These are phyloP conservation scores for Poecile atricapillus DNA, from an alignment of 2,113 vertebrate species.

Conservation along the genomic window DNA sequence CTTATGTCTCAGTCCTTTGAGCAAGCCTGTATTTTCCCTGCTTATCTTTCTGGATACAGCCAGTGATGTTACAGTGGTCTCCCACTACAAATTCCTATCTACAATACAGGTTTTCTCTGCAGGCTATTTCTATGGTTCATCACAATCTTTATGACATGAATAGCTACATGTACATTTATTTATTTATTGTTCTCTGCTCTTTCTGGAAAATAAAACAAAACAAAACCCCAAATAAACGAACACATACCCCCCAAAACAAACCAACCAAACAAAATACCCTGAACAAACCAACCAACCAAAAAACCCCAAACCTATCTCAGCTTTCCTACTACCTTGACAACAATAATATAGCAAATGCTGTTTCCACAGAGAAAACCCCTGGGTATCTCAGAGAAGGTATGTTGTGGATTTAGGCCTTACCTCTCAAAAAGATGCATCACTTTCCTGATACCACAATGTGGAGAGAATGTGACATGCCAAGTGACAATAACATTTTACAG, in stretches of 20 bases:
- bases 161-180: not conserved
- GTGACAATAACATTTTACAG: not conserved
- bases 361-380: not conserved
- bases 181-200: not conserved
- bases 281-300: not conserved
- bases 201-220: not conserved
- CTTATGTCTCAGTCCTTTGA: not conserved
- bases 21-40: not conserved
- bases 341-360: not conserved
- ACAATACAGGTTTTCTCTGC: not conserved
- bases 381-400: not conserved
- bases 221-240: not conserved
- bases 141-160: not conserved
- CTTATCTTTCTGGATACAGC: not conserved
- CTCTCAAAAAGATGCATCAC: not conserved
- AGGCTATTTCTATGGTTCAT: not conserved
- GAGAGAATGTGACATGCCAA: not conserved
- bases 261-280: not conserved
- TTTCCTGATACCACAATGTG: not conserved
- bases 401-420: not conserved
- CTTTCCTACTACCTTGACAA: not conserved
- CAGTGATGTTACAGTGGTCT: not conserved
- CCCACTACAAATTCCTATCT: not conserved
- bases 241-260: not conserved
- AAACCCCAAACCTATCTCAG: not conserved